Evolutionary conservation across 2,113 vertebrate species (phyloP).

Genomic region (Antechinus flavipes): DNA sequence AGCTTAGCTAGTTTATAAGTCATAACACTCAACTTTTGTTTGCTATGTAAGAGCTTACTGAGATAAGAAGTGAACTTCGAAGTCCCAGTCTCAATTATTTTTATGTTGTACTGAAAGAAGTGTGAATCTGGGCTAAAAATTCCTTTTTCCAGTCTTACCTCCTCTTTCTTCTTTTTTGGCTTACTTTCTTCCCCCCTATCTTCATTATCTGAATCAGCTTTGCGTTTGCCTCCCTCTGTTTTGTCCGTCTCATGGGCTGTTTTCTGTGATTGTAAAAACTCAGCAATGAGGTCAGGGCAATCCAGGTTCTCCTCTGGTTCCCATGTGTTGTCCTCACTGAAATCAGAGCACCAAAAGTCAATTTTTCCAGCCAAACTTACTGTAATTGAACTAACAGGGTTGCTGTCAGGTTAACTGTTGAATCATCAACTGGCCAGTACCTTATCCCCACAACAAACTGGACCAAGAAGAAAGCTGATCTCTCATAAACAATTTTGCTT

Average conservation of each 20-base stretch:
- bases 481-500: constrained; percentile 21
- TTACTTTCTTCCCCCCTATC: constrained; percentile 94
- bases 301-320: constrained; percentile 98
- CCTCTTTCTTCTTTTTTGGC: constrained; percentile 98
- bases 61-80: background rate
- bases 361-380: background rate
- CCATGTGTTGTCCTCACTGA: constrained; percentile 98
- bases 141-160: constrained; percentile 83
- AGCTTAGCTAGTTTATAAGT: background rate
- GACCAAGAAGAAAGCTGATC: constrained; percentile 34
- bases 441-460: background rate
- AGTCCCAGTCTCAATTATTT: background rate
- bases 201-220: constrained; percentile 89
- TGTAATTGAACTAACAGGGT: background rate
- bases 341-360: constrained; percentile 63
- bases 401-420: background rate
- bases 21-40: background rate
- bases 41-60: background rate
- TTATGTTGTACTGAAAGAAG: background rate
- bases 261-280: constrained; percentile 97
- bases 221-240: constrained; percentile 92
- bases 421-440: background rate
- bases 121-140: constrained; percentile 1
- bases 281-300: constrained; percentile 97
- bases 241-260: constrained; percentile 89